Percentiles rank a stretch among this genome's conserved stretches.
phyloP scores from a whole-genome alignment of 92 coral and sea anemone genomes.

The Siderastrea radians region DNA sequence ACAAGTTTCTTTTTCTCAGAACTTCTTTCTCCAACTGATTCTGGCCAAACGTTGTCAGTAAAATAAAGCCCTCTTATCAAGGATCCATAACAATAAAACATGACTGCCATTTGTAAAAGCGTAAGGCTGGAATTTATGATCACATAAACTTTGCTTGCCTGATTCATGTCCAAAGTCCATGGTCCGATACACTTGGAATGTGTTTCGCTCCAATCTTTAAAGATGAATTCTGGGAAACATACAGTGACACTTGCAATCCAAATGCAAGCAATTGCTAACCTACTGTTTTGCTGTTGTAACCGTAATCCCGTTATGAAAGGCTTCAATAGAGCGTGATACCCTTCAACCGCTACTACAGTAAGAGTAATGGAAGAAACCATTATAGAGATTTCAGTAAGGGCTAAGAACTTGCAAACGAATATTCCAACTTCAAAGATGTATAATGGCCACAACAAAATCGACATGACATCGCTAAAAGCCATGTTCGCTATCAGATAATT shows the following conservation, averaged over 20 bases:
- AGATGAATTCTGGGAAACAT: background rate
- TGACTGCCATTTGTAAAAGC: background rate
- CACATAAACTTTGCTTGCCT: background rate
- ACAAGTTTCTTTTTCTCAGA: background rate
- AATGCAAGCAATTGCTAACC: background rate
- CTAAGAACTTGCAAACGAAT: background rate
- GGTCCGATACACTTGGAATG: background rate
- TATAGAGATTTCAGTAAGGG: background rate
- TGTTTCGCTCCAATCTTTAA: constrained; percentile 2
- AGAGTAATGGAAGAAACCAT: constrained; percentile 3
- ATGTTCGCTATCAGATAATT: background rate
- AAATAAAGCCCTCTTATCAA: background rate
- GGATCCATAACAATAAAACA: background rate
- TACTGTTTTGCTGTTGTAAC: background rate
- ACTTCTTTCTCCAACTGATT: background rate
- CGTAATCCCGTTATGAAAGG: background rate
- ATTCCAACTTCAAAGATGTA: background rate
- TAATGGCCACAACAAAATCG: background rate
- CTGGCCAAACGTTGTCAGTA: background rate
- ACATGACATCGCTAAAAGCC: constrained; percentile 6
- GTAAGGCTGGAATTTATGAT: background rate
- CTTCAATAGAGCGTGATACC: background rate
- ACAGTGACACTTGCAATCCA: background rate
- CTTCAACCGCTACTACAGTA: background rate
- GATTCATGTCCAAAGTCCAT: background rate